Evolutionary conservation across 1,140 invertebrate species (phyloP), one percentile per base, ranked within the genome.

Genomic region (Trichoplusia ni): DNA sequence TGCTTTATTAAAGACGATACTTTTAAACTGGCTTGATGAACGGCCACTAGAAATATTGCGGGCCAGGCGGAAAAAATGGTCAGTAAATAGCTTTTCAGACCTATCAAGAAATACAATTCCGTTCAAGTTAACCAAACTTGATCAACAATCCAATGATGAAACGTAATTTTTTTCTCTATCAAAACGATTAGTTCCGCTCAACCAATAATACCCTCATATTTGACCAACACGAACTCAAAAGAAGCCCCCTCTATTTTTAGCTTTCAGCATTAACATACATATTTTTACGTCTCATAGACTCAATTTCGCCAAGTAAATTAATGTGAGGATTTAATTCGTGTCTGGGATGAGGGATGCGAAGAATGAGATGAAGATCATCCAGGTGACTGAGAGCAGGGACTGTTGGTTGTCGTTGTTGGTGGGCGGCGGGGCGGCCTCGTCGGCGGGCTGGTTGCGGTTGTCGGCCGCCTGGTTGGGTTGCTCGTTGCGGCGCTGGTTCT

Each of bases 321-420:
- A 4, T 8, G 19, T 25, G 21, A 21, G n/a, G 18, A n/a, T 9
- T 66, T 80, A 80, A 60, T 90, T 84, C 0, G 93, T 92, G 70
- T 96, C 95, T 2, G 95, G 95, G 79, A 96, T 94, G 14, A 96
- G 90, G 0, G 95, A 96, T 1, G 95, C 92, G 73, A 96, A 95
- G 84, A 96, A 95, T 16, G 94, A 94, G 4, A 93, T 93, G 62
- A 96, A 93, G 71, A 96, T 94, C 73, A 94, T 95, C 94, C 94
- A 95, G 2, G 94, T 93, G 4, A 95, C 91, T n/a, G 93, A 92
- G 4, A 95, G 84, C 33, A 93, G 82, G 1, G 94, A 93, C 23
- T 93, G 93, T 11, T 81, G 92, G 77, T 79, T 92, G 80, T 73
- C 69, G 25, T 40, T 40, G 51, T 46, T 19, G 42, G 61, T 42